Conservation (phyloP, 2,113 vertebrate genomes). For the Solea solea region DNA sequence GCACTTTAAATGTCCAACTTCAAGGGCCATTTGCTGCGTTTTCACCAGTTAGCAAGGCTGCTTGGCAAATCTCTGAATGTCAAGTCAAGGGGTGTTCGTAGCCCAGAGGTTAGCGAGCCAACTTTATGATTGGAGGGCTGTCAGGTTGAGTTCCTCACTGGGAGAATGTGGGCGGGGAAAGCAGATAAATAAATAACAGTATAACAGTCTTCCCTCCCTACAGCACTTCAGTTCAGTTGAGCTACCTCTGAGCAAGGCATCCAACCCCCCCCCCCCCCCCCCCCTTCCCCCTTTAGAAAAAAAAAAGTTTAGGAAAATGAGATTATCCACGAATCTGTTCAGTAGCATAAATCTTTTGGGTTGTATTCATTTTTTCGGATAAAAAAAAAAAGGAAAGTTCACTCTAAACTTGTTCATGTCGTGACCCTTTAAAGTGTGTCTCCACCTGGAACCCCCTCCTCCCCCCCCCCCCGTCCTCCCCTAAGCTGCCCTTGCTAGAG, state of each 20-base stretch:
- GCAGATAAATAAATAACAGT: constrained; percentile 13
- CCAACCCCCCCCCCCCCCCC: background rate
- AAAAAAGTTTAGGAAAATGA: constrained; percentile 1
- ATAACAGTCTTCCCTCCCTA: constrained; percentile 20
- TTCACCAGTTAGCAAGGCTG: constrained; percentile 65
- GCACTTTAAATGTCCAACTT: constrained; percentile 79
- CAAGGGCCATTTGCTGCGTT: constrained; percentile 75
- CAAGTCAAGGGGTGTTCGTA: constrained; percentile 45
- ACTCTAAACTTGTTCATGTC: constrained; percentile 9
- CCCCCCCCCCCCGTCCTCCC: background rate
- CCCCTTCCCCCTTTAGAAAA: background rate
- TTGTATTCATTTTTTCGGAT: background rate
- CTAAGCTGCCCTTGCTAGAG: constrained; percentile 39
- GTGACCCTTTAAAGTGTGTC: constrained; percentile 13
- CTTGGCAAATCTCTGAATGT: constrained; percentile 61
- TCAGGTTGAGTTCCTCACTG: constrained; percentile 25
- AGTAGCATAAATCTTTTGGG: background rate
- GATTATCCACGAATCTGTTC: constrained; percentile 22
- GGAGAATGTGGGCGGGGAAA: constrained; percentile 51
- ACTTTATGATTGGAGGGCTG: constrained; percentile 47
- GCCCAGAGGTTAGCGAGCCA: constrained; percentile 38
- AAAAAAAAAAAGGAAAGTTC: background rate
- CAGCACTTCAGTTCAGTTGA: constrained; percentile 16
- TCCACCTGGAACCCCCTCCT: constrained; percentile 16
- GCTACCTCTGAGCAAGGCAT: constrained; percentile 61